Conservation (phyloP, 2,888 invertebrate species). For the Drosophila melanosoma region DNA sequence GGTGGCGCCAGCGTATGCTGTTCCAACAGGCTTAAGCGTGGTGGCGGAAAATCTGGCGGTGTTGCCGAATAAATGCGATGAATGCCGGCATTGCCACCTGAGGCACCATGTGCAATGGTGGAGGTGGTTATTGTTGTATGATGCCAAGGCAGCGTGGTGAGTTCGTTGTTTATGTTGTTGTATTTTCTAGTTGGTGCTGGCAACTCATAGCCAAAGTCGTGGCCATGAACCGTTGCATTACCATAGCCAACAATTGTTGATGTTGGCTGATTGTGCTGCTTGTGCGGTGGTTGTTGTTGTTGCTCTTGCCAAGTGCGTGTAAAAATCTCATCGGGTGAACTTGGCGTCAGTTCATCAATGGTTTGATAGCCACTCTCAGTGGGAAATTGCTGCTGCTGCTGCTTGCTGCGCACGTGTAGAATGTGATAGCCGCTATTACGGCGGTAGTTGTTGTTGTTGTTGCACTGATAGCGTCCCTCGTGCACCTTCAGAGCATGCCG, state of each 20-base stretch:
- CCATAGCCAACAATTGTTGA: slow-evolving; percentile 37
- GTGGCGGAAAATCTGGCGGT: slow-evolving; percentile 80
- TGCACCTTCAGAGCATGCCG: slow-evolving; percentile 84
- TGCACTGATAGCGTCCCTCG: slow-evolving; percentile 84
- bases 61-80: slow-evolving; percentile 68
- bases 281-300: slow-evolving; percentile 36
- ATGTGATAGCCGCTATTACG: slow-evolving; percentile 78
- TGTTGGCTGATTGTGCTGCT: slow-evolving; percentile 67
- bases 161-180: slow-evolving; percentile 36
- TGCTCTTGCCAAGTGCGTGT: slow-evolving; percentile 75
- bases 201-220: slow-evolving; percentile 33
- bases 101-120: slow-evolving; percentile 11
- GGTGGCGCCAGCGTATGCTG: slow-evolving; percentile 75
- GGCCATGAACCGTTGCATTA: slow-evolving; percentile 62
- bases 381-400: slow-evolving; percentile 45
- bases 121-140: slow-evolving; percentile 35
- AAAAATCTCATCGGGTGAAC: slow-evolving; percentile 76
- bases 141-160: slow-evolving; percentile 75
- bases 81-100: slow-evolving; percentile 22
- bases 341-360: slow-evolving; percentile 80
- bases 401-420: slow-evolving; percentile 78
- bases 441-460: slow-evolving; percentile 61
- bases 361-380: slow-evolving; percentile 81
- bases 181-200: slow-evolving; percentile 60
- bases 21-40: slow-evolving; percentile 68